Conservation (phyloP, 92 coral and sea anemone genomes). For the Epizoanthus illoricatus region DNA sequence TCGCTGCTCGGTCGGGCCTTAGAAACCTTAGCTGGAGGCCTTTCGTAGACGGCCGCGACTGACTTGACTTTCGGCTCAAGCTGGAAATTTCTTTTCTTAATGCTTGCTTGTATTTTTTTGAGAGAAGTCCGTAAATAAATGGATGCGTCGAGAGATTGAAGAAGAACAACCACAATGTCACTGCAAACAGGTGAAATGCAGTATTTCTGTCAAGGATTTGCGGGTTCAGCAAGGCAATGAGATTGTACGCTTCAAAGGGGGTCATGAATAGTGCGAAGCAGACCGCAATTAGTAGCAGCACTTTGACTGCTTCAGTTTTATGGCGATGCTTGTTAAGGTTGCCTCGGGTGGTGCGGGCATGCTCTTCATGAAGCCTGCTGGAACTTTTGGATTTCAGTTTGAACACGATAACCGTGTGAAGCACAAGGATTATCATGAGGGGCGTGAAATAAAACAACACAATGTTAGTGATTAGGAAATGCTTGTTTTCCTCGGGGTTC, state of each 20-base stretch:
- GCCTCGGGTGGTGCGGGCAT: background rate
- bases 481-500: background rate
- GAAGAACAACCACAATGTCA: constrained; percentile 26
- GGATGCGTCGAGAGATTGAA: constrained; percentile 37
- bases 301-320: constrained; percentile 18
- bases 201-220: background rate
- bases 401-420: background rate
- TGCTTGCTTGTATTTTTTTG: constrained; percentile 33
- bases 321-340: background rate
- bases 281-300: constrained; percentile 6
- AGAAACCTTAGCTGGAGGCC: background rate
- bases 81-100: constrained; percentile 2
- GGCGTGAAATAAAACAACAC: constrained; percentile 5
- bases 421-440: background rate
- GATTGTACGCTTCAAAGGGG: constrained; percentile 9
- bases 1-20: background rate
- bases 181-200: constrained; percentile 15
- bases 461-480: constrained; percentile 1
- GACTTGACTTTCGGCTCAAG: constrained; percentile 14
- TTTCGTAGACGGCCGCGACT: background rate
- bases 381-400: constrained; percentile 10
- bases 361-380: background rate
- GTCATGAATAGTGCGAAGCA: constrained; percentile 35
- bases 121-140: constrained; percentile 28
- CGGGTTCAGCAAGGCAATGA: background rate